Percentiles rank a stretch among this genome's conserved stretches.
phyloP scores from a whole-genome alignment of 2,113 vertebrate species.

The Myotis davidii region DNA sequence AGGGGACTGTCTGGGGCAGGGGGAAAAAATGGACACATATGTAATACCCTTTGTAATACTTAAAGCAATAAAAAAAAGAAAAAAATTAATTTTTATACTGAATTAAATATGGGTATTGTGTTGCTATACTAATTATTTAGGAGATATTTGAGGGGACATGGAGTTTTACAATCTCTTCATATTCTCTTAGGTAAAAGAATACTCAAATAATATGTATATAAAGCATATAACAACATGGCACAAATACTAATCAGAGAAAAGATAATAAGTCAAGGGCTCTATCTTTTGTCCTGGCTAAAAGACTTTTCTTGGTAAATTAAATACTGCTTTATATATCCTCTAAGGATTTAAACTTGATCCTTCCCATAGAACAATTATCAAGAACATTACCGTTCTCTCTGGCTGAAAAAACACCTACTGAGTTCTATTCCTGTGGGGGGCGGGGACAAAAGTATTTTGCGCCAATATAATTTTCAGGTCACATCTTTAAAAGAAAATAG shows the following conservation, averaged over 20 bases:
- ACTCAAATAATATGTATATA: not conserved
- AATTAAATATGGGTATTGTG: not conserved
- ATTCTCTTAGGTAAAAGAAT: not conserved
- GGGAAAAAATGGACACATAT: too few relatives aligned
- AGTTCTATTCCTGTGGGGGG: not conserved
- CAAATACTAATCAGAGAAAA: not conserved
- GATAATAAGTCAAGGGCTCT: not conserved
- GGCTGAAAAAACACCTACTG: not conserved
- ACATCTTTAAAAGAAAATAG: not conserved
- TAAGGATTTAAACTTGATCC: not conserved
- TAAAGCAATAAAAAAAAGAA: too few relatives aligned
- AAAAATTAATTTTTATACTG: not conserved
- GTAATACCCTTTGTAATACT: too few relatives aligned
- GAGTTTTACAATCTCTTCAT: not conserved
- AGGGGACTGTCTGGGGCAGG: too few relatives aligned
- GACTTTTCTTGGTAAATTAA: not conserved
- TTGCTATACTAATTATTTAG: not conserved
- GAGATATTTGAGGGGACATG: not conserved
- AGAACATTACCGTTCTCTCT: not conserved
- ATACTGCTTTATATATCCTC: not conserved
- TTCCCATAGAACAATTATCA: constrained; percentile 5
- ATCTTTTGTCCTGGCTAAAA: not conserved
- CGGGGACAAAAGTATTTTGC: not conserved
- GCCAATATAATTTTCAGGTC: not conserved
- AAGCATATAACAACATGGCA: not conserved